Conservation (phyloP, 2,888 invertebrate species). For the Pseudococcus longispinus region DNA sequence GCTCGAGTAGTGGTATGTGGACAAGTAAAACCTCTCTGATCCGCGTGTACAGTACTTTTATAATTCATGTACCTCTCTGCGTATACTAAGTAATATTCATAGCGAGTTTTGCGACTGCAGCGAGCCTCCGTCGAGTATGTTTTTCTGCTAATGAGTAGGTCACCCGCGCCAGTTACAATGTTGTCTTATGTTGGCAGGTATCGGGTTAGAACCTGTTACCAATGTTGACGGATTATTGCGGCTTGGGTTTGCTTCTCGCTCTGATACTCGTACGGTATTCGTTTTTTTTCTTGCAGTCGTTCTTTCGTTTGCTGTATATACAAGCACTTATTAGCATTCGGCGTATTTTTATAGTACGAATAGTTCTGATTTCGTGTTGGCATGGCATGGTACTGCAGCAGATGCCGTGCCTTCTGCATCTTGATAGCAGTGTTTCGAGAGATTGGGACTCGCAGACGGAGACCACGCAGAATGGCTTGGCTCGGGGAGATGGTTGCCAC, state of each 20-base stretch:
- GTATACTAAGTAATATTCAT: neutral
- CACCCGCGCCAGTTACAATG: conserved; percentile 47
- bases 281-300: neutral
- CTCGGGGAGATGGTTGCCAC: too few relatives aligned
- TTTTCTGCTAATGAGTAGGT: conserved; percentile 50
- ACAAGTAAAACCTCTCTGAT: conserved; percentile 18
- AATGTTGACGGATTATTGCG: conserved; percentile 47
- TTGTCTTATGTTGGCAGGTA: conserved; percentile 41
- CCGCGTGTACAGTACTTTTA: neutral
- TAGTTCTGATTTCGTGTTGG: neutral
- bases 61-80: neutral
- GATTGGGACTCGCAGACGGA: too few relatives aligned
- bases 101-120: neutral
- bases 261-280: conserved; percentile 48
- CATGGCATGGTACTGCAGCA: neutral
- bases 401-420: neutral
- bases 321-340: neutral
- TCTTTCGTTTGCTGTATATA: neutral
- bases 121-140: conserved; percentile 30
- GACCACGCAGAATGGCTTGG: neutral
- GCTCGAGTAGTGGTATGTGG: neutral
- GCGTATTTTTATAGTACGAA: neutral
- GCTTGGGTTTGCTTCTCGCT: conserved; percentile 27
- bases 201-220: conserved; percentile 46
- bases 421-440: neutral